Evolutionary conservation across 2,113 vertebrate species (phyloP).

Genomic region (Hiodon tergisus): DNA sequence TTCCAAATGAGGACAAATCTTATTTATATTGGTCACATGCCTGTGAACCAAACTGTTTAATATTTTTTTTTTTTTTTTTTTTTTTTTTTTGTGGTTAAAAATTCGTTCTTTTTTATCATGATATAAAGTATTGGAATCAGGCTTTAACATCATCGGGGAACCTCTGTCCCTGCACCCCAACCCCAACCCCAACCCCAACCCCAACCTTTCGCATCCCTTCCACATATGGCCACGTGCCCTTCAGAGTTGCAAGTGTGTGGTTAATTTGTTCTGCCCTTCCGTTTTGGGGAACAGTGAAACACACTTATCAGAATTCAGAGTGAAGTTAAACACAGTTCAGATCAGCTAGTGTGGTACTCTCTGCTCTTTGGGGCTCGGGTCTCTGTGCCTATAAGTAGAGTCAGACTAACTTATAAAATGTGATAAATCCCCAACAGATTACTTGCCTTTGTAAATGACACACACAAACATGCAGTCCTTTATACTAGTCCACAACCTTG

Average conservation of each 20-base stretch:
- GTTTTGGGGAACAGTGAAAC: background rate
- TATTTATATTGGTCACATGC: background rate
- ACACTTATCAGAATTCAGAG: too few relatives aligned
- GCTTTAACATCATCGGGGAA: background rate
- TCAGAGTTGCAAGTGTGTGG: too few relatives aligned
- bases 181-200: background rate
- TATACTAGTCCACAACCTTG: too few relatives aligned
- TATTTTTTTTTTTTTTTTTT: background rate
- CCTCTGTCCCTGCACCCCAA: background rate
- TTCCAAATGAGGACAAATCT: background rate
- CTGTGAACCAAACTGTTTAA: background rate
- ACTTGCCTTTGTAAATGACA: too few relatives aligned
- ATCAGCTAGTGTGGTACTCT: too few relatives aligned
- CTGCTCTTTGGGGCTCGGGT: too few relatives aligned
- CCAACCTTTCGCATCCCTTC: background rate
- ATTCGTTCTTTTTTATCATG: background rate
- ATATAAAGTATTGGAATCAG: background rate
- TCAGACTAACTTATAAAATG: too few relatives aligned
- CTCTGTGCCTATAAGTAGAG: too few relatives aligned
- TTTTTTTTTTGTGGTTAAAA: slow-evolving; percentile 11
- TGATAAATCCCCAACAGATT: too few relatives aligned
- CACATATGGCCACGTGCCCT: too few relatives aligned
- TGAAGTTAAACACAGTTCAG: too few relatives aligned
- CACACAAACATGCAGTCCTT: too few relatives aligned
- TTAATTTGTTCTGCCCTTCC: background rate